These are phyloP conservation scores for Micromesistius poutassou DNA, from an alignment of 2,797 vertebrate genomes.

Conservation along the genomic window DNA sequence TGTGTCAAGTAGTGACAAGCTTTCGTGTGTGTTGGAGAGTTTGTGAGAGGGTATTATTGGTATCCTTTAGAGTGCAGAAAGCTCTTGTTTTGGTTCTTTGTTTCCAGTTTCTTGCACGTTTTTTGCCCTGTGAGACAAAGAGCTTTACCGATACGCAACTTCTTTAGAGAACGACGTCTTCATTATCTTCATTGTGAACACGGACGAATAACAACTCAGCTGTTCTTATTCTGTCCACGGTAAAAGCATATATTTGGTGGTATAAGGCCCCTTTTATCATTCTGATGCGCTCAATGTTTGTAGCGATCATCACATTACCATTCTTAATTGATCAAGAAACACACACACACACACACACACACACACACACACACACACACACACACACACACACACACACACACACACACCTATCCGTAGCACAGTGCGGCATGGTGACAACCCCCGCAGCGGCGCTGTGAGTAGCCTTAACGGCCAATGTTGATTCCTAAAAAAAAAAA, in stretches of 20 bases:
- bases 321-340: neutral
- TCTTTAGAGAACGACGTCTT: neutral
- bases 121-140: neutral
- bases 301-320: neutral
- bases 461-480: conserved; percentile 36
- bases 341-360: too few species aligned
- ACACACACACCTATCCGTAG: conserved; percentile 19
- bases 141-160: neutral
- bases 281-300: neutral
- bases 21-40: conserved; percentile 13
- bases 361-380: too few species aligned
- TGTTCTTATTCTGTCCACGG: neutral
- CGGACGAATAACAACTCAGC: neutral
- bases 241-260: neutral
- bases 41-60: neutral
- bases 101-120: neutral
- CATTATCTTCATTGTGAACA: neutral
- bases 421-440: conserved; percentile 43
- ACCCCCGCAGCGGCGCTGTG: conserved; percentile 55
- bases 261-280: neutral
- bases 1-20: conserved; percentile 44
- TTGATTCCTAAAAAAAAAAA: neutral
- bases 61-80: neutral
- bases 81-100: neutral
- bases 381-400: neutral